A percentile compares a stretch with the other conserved stretches of the same genome.
phyloP scores from a whole-genome alignment of 2,113 vertebrate genomes.

The Xiphophorus couchianus region DNA sequence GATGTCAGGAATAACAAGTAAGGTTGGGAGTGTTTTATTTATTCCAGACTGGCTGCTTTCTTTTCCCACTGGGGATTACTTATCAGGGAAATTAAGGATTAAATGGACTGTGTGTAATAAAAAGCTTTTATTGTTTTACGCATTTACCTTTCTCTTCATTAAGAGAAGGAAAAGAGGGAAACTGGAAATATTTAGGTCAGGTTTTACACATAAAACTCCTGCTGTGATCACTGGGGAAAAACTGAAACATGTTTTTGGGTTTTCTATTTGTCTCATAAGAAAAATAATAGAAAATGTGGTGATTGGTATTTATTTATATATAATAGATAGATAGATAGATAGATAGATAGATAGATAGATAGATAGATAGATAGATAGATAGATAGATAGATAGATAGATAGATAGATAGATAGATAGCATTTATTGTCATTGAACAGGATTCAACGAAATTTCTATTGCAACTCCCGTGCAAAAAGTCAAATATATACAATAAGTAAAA shows the following conservation, averaged over 20 bases:
- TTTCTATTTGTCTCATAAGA: neutral
- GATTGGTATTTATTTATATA: neutral
- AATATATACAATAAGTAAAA: too few relatives aligned
- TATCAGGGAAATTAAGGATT: neutral
- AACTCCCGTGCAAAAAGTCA: too few relatives aligned
- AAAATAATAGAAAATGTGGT: neutral
- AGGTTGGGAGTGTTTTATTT: constrained; percentile 30
- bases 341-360: too few relatives aligned
- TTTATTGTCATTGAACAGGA: too few relatives aligned
- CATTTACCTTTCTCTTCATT: constrained; percentile 11
- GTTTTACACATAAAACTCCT: neutral
- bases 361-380: too few relatives aligned
- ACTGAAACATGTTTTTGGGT: neutral
- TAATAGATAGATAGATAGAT: too few relatives aligned
- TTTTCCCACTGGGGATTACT: constrained; percentile 1
- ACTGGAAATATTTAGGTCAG: neutral
- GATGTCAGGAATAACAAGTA: constrained; percentile 37
- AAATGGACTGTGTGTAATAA: constrained; percentile 10
- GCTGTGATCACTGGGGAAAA: neutral
- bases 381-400: too few relatives aligned
- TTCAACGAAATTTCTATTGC: too few relatives aligned
- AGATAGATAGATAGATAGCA: too few relatives aligned
- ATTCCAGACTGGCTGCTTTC: constrained; percentile 11
- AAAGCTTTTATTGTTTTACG: neutral
- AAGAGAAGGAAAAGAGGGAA: constrained; percentile 3